Conservation (phyloP, 2,888 invertebrate genomes). For the Arctia plantaginis region DNA sequence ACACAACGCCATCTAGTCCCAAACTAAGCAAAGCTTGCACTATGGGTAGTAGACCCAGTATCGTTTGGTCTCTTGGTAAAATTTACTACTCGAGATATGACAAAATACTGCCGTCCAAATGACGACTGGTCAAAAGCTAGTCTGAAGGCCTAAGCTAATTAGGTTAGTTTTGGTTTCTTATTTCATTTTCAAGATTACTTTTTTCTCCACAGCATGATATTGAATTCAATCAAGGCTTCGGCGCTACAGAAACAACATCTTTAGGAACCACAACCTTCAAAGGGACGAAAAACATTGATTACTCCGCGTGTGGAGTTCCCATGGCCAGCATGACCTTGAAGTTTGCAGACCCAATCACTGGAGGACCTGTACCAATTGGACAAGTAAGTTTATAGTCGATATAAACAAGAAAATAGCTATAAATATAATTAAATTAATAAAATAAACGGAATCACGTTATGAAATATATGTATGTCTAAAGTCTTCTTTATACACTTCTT, state of each 20-base stretch:
- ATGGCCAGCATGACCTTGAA: constrained; percentile 70
- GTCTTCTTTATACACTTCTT: no score
- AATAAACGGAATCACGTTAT: no score
- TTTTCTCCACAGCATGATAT: constrained; percentile 61
- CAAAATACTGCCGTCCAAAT: no score
- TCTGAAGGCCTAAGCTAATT: background rate
- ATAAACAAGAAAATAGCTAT: no score
- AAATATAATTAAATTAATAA: no score
- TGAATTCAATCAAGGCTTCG: constrained; percentile 79
- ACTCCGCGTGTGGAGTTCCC: constrained; percentile 70
- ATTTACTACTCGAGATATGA: no score
- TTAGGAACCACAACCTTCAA: constrained; percentile 66
- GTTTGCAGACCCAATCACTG: constrained; percentile 72
- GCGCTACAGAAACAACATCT: constrained; percentile 78
- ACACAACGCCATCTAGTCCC: no score
- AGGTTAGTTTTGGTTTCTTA: background rate
- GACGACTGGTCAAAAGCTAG: no score
- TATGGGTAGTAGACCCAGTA: no score
- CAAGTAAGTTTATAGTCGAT: constrained; percentile 61
- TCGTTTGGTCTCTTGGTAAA: no score
- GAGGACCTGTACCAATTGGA: constrained; percentile 69
- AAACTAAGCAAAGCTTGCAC: no score
- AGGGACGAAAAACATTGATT: constrained; percentile 63
- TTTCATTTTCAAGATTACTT: background rate
- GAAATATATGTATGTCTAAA: no score